A percentile compares a stretch with the other conserved stretches of the same genome.
Conservation (phyloP, 2,888 invertebrate species). For the Miltochrista miniata region DNA sequence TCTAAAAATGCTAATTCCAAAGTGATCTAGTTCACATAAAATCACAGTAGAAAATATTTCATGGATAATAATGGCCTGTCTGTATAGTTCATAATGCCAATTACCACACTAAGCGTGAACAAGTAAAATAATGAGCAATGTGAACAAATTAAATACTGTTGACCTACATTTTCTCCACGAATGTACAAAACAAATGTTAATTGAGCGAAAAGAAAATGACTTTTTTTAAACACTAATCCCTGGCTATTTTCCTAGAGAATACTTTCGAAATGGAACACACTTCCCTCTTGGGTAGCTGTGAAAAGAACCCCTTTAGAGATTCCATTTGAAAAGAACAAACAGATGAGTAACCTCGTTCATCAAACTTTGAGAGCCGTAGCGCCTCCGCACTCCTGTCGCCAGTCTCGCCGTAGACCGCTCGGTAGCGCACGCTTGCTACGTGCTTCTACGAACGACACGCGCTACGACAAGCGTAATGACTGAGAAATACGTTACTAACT, state of each 20-base stretch:
- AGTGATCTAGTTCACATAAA: too few relatives aligned
- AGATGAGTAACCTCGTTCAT: constrained; percentile 55
- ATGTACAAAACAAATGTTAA: background rate
- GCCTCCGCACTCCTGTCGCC: constrained; percentile 37
- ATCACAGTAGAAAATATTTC: too few relatives aligned
- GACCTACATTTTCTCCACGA: background rate
- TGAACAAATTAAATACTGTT: too few relatives aligned
- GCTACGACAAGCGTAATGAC: constrained; percentile 36
- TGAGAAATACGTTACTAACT: constrained; percentile 25
- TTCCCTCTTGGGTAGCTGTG: constrained; percentile 43
- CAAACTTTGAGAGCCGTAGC: constrained; percentile 37
- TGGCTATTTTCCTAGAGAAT: constrained; percentile 20
- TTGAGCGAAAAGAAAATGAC: background rate
- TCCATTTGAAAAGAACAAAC: constrained; percentile 57
- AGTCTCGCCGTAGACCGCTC: constrained; percentile 46
- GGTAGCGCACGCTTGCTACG: constrained; percentile 46
- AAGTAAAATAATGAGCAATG: too few relatives aligned
- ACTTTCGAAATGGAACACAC: constrained; percentile 36
- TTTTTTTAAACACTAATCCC: constrained; percentile 23
- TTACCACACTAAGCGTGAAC: too few relatives aligned
- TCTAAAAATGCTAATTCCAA: too few relatives aligned
- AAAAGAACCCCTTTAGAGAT: constrained; percentile 48
- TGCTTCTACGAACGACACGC: constrained; percentile 31
- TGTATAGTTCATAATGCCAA: too few relatives aligned
- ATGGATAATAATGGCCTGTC: too few relatives aligned